Conservation (phyloP, 2,113 vertebrate species). For the Cyanoramphus novaezelandiae region DNA sequence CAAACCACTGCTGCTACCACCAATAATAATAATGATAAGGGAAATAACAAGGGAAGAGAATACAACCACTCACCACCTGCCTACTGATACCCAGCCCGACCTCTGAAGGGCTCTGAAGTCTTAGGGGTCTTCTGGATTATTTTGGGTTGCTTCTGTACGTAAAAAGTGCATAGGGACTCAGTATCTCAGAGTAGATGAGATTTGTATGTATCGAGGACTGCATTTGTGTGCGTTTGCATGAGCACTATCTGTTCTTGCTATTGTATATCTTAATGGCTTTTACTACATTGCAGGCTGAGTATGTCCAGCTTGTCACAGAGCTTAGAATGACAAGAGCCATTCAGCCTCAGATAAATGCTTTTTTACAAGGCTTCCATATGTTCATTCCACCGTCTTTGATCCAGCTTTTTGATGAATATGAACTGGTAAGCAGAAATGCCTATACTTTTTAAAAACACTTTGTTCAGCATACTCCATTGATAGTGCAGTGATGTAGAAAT, state of each 20-base stretch:
- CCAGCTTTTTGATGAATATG: conserved; percentile 98
- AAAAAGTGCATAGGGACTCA: background rate
- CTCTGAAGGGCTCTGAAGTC: background rate
- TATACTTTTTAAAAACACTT: background rate
- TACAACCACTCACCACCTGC: no score
- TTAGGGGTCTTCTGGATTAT: background rate
- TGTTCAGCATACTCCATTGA: background rate
- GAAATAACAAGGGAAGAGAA: no score
- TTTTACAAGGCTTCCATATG: conserved; percentile 96
- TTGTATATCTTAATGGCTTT: background rate
- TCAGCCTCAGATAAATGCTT: conserved; percentile 98
- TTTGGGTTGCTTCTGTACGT: background rate
- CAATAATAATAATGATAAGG: no score
- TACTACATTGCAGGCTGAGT: conserved; percentile 84
- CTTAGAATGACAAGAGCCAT: conserved; percentile 98
- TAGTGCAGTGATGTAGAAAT: background rate
- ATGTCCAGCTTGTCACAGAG: conserved; percentile 98
- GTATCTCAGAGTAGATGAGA: background rate
- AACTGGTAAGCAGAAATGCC: conserved; percentile 84
- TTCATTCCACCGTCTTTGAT: conserved; percentile 95
- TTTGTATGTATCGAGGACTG: background rate
- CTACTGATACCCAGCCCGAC: no score
- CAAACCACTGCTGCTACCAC: no score
- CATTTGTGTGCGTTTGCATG: background rate
- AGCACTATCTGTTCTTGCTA: background rate